These are phyloP conservation scores for Eulemur coronatus DNA, from an alignment of 2,797 vertebrate species.

Conservation along the genomic window DNA sequence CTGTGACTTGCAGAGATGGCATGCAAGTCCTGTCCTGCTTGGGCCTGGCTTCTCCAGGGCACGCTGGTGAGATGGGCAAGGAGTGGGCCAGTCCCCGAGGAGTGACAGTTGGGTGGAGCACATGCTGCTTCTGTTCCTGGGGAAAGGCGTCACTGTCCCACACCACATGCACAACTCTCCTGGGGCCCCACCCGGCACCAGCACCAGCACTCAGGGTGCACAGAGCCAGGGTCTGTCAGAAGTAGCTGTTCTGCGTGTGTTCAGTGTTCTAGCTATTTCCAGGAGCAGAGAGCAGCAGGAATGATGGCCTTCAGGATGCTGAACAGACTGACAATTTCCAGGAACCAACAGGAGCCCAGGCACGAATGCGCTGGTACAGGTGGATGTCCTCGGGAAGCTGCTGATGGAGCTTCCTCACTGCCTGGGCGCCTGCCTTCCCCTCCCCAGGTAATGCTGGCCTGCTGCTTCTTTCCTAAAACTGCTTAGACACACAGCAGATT, in stretches of 20 bases:
- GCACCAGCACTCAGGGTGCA: neutral
- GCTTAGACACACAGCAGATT: neutral
- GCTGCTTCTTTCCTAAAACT: neutral
- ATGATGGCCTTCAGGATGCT: neutral
- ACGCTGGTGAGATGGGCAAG: neutral
- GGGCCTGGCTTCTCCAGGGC: neutral
- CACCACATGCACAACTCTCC: neutral
- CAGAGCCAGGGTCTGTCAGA: neutral
- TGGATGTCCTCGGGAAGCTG: neutral
- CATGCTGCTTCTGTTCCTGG: neutral
- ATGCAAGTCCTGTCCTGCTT: neutral
- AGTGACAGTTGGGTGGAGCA: neutral
- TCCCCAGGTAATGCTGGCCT: neutral
- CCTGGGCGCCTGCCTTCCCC: neutral
- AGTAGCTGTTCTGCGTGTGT: neutral
- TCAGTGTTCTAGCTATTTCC: neutral
- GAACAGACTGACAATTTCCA: neutral
- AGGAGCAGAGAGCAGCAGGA: neutral
- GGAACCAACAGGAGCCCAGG: neutral
- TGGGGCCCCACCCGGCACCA: neutral
- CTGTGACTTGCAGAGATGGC: neutral
- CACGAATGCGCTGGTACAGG: neutral
- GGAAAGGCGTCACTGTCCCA: neutral
- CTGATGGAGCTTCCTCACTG: neutral
- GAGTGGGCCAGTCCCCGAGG: neutral